Evolutionary conservation across 2,888 invertebrate genomes (phyloP), one percentile per base, ranked within the genome.

Genomic region (Rhingia rostrata): DNA sequence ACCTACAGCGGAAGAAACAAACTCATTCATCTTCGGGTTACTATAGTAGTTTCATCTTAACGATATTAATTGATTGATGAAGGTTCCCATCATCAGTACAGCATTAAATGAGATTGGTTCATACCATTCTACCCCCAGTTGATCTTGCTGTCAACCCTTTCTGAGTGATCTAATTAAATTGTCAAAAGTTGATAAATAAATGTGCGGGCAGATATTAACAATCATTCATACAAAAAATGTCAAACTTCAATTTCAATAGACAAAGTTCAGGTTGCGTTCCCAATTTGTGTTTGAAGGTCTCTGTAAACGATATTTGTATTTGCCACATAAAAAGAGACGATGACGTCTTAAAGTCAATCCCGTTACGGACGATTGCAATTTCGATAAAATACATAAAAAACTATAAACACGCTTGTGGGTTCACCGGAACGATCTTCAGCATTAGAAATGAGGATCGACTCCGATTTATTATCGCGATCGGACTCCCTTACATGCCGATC

Each of bases 401-500:
- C 51, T 64, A 37, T 60, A 22, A 6, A 49, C 2, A 22, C 10
- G 4, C 6, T 22, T 49, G 63, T 67, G 61, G 53, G 81, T 32
- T 49, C 56, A 78, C 73, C 78, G 66, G 73, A 78, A 83, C 67
- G 75, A 83, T 78, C 66, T 73, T 78, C 82, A 72, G 54, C 60
- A 66, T 32, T 78, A 7, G 47, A 73, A 63, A 60, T 39, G 73
- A 47, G 56, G 51, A 67, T 73, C 66, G 61, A 56, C 61, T 60
- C 60, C 33, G 41, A 66, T 77, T 45, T 64, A 51, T 66, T 60
- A 72, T 77, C 82, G 32, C 64, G 53, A 54, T 82, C 49, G 67
- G 67, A 47, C 73, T 83, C 78, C 73, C 83, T 83, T 63, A 69
- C 79, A 83, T 83, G 73, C 83, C 79, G 63, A 83, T 83, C 47